Conservation (phyloP, 2,113 vertebrate genomes). For the Tetrao urogallus region DNA sequence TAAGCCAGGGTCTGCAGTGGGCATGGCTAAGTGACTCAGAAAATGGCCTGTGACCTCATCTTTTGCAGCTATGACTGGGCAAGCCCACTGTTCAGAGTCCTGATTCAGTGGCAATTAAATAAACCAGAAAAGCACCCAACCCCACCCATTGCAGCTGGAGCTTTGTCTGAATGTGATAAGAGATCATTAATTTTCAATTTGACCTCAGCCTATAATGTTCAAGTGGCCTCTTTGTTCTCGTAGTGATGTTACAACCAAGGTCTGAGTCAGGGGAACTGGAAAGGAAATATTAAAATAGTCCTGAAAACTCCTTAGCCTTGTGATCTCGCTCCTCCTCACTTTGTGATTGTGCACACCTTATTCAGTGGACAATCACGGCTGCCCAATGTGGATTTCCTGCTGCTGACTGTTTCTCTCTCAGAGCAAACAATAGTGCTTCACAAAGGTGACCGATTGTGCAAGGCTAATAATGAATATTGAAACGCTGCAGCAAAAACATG, state of each 20-base stretch:
- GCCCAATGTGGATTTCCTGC: background rate
- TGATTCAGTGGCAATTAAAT: slow-evolving; percentile 64
- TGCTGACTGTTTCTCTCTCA: background rate
- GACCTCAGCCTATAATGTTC: slow-evolving; percentile 68
- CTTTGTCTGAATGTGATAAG: slow-evolving; percentile 71
- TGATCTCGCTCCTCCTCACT: slow-evolving; percentile 38
- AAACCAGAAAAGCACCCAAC: slow-evolving; percentile 64
- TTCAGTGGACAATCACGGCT: background rate
- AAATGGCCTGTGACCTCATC: slow-evolving; percentile 57
- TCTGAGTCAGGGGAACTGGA: slow-evolving; percentile 63
- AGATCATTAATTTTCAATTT: slow-evolving; percentile 74
- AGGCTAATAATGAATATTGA: background rate
- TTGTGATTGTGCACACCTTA: slow-evolving; percentile 28
- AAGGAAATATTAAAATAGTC: slow-evolving; percentile 72
- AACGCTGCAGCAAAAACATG: background rate
- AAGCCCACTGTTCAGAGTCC: slow-evolving; percentile 16
- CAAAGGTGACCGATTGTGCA: slow-evolving; percentile 28
- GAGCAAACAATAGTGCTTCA: background rate
- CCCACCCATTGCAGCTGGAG: slow-evolving; percentile 69
- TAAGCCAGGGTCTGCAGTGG: background rate
- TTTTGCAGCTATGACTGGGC: slow-evolving; percentile 43
- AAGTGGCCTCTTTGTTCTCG: slow-evolving; percentile 67
- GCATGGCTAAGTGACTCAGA: background rate
- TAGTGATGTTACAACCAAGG: slow-evolving; percentile 55
- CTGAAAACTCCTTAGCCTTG: slow-evolving; percentile 32